Conservation (phyloP, 2,797 vertebrate genomes). For the Eulemur albifrons region DNA sequence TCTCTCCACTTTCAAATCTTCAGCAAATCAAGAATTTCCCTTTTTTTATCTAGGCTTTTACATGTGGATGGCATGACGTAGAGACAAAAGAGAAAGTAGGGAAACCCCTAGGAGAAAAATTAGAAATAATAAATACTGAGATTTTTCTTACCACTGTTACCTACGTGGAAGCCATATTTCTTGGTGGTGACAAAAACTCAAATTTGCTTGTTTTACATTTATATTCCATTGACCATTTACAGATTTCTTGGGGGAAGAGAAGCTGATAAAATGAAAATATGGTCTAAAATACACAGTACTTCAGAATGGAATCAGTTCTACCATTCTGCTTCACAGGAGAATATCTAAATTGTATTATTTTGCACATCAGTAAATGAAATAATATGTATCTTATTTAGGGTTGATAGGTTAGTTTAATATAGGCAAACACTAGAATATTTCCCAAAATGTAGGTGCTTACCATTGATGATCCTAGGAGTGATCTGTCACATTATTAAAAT, state of each 20-base stretch:
- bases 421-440: background rate
- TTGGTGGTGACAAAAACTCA: background rate
- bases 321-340: background rate
- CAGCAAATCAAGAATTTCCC: background rate
- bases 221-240: background rate
- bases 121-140: background rate
- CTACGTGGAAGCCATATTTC: background rate
- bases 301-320: background rate
- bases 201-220: slow-evolving; percentile 23
- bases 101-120: background rate
- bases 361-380: background rate
- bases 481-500: background rate
- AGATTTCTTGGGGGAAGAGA: background rate
- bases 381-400: background rate
- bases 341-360: background rate
- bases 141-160: background rate
- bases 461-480: background rate
- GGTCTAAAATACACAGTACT: background rate
- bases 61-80: background rate
- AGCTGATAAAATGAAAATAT: background rate
- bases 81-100: background rate
- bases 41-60: slow-evolving; percentile 12
- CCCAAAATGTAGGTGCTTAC: background rate
- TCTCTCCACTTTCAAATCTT: background rate
- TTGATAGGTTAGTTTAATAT: background rate